Base-by-base conservation (phyloP, 2,113 vertebrate species). In the Xiphophorus hellerii region DNA sequence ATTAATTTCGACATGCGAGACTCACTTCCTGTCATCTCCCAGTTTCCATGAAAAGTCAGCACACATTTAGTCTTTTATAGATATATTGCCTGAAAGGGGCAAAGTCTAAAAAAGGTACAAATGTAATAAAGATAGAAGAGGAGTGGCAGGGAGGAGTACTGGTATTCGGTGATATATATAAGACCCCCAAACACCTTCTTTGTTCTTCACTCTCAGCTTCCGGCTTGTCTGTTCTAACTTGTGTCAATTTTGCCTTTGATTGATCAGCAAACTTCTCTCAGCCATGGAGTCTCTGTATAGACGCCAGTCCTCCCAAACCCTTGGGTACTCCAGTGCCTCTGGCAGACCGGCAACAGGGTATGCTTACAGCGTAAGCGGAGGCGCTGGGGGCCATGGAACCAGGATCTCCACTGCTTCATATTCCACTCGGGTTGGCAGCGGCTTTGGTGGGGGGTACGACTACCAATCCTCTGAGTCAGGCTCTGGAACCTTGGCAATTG, bases 311-410 rank as follows among this genome's bases (percentile, higher is more conserved):
- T 64, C 76, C 60, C 22, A 42, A 9, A 9, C 3, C 17, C 0
- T 62, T 22, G 12, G 3, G 66, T 54, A 54, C 66, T 28, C 7
- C 39, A 66, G 14, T 44, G 62, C 10, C 69, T 62, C 58, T 27
- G 48, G 48, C 12, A 30, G 15, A 15, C 17, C 30, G 62, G 25
- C 42, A 37, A 31, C 31, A 42, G 0, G 22, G 66, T 92, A 87
- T 0, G 81, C 94, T 22, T 60, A 78, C 72, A 95, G 93, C 28
- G 87, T 91, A 63, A 84, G 84, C 3, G 94, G 90, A 35, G 93
- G 93, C 0, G 92, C 92, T 11, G 93, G 92, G 0, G 93, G 94
- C 33, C n/a, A 20, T 1, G 93, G 90, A 0, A 82, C 74, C 54
- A 91, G 66, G 66, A 92, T 94, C 83, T 94, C 94, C 78, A 87